Percentiles rank a stretch among this genome's conserved stretches.
These are phyloP conservation scores for Chionoecetes opilio DNA, from an alignment of 1,140 invertebrate species.

Conservation along the genomic window DNA sequence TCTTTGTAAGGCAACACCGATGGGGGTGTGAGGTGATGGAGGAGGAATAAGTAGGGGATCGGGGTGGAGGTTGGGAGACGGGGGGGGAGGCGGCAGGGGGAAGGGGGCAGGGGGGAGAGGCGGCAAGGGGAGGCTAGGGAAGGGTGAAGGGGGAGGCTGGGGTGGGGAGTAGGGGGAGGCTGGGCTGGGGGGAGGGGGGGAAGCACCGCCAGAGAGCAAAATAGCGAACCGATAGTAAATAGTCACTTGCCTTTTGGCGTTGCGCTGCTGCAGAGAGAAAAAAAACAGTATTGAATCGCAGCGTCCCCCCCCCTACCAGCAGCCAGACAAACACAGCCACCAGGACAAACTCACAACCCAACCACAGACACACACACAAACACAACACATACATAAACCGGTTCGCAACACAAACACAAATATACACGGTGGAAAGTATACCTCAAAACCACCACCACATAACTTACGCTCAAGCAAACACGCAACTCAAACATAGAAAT, in stretches of 20 bases:
- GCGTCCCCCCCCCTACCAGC: not conserved
- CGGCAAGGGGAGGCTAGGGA: not conserved
- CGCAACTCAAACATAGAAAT: too few relatives aligned
- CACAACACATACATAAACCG: not conserved
- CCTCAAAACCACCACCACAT: too few relatives aligned
- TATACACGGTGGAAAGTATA: not conserved
- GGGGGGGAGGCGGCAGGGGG: not conserved
- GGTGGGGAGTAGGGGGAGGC: not conserved
- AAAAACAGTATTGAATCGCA: not conserved
- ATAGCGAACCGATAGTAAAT: slow-evolving; percentile 20
- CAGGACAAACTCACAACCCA: not conserved
- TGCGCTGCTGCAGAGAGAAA: not conserved
- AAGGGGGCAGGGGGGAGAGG: not conserved
- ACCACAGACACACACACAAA: not conserved
- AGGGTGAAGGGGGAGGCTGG: not conserved
- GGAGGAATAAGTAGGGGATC: not conserved
- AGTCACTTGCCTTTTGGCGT: slow-evolving; percentile 2
- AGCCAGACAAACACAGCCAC: not conserved
- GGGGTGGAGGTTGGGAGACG: not conserved
- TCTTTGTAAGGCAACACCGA: too few relatives aligned
- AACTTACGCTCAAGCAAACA: too few relatives aligned
- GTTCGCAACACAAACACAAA: not conserved
- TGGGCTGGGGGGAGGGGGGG: not conserved
- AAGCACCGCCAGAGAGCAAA: not conserved
- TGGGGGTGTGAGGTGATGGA: too few relatives aligned